Conservation (phyloP, 2,888 invertebrate species). For the Andrena haemorrhoa region DNA sequence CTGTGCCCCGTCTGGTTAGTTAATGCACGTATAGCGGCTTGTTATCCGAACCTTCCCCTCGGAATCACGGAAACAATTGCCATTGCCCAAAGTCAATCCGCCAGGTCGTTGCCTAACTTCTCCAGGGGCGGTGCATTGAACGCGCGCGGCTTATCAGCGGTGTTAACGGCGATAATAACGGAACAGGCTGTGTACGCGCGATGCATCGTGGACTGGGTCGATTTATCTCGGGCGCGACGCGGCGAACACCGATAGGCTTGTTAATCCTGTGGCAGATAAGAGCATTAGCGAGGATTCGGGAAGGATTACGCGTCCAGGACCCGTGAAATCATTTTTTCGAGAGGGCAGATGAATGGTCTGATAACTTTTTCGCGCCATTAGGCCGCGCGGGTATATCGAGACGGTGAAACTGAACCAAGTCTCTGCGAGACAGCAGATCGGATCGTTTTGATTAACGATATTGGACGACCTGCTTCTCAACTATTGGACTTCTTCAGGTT, state of each 20-base stretch:
- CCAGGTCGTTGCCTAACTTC: conserved; percentile 40
- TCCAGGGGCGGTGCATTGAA: conserved; percentile 13
- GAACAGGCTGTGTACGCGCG: conserved; percentile 34
- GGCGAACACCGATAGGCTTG: conserved; percentile 32
- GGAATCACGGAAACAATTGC: conserved; percentile 44
- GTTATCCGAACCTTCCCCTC: conserved; percentile 5
- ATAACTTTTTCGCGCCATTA: neutral
- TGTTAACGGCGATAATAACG: conserved; percentile 54
- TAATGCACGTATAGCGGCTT: neutral
- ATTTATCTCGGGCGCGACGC: conserved; percentile 40
- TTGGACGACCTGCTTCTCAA: neutral
- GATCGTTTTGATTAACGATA: neutral
- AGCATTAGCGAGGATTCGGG: conserved; percentile 18
- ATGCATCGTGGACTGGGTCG: conserved; percentile 37
- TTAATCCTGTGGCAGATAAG: conserved; percentile 40
- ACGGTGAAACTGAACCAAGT: neutral
- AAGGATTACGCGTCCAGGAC: conserved; percentile 12
- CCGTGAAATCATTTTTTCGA: conserved; percentile 5
- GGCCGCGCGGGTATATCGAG: neutral
- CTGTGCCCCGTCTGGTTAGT: neutral
- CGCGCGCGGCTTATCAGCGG: conserved; percentile 47
- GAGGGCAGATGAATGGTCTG: neutral
- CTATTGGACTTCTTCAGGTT: conserved; percentile 15
- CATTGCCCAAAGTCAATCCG: conserved; percentile 42
- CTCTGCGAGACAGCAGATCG: neutral